Percentiles rank a stretch among this genome's conserved stretches.
These are phyloP conservation scores for Tenualosa thibaudeaui DNA, from an alignment of 2,797 vertebrate species.

Conservation along the genomic window DNA sequence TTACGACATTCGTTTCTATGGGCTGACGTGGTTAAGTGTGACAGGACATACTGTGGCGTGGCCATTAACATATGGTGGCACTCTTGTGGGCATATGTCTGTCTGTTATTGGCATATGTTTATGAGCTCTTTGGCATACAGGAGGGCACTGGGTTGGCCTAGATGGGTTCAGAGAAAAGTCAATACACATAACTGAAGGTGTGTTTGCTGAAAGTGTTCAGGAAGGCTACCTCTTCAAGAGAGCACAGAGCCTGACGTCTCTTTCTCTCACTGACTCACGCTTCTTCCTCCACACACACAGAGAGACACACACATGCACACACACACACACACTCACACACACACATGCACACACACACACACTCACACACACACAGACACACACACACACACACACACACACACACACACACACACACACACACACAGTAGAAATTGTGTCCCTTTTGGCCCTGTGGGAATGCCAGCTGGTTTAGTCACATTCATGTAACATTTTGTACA, in stretches of 20 bases:
- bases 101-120: background rate
- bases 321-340: background rate
- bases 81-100: background rate
- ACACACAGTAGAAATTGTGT: background rate
- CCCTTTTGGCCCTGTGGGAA: background rate
- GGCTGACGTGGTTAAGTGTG: background rate
- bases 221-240: background rate
- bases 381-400: background rate
- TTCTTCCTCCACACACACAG: background rate
- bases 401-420: slow-evolving; percentile 6
- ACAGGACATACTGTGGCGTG: background rate
- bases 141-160: background rate
- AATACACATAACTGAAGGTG: background rate
- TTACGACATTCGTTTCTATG: background rate
- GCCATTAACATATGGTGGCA: background rate
- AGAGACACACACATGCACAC: background rate
- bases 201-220: background rate
- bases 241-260: background rate
- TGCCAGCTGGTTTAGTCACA: background rate
- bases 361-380: background rate
- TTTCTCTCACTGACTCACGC: background rate
- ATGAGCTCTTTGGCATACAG: background rate
- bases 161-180: background rate
- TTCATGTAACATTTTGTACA: background rate
- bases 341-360: background rate